Evolutionary conservation across 2,113 vertebrate genomes (phyloP).

Genomic region (Callithrix jacchus): DNA sequence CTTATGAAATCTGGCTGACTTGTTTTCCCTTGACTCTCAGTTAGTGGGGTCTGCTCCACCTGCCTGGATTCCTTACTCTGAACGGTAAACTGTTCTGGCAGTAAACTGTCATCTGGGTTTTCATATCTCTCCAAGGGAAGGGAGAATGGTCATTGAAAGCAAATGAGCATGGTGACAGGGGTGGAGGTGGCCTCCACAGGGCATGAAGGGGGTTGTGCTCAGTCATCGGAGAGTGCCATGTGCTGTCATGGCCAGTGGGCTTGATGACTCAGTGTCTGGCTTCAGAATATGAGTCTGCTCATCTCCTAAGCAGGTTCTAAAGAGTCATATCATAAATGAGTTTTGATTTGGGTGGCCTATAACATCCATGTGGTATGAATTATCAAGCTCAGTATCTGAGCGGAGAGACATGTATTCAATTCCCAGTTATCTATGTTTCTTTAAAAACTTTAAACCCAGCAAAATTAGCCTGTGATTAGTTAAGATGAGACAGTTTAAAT

Average conservation of each 20-base stretch:
- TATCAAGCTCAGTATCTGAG: rapidly evolving
- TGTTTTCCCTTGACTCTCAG: too few relatives aligned
- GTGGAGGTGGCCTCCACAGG: background rate
- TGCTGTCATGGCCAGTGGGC: background rate
- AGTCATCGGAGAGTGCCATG: background rate
- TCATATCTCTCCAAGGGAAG: background rate
- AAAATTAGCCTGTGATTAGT: background rate
- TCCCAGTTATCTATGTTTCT: background rate
- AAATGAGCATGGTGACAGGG: rapidly evolving
- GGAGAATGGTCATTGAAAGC: background rate
- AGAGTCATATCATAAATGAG: too few relatives aligned
- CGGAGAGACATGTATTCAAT: too few relatives aligned
- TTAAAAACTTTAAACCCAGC: background rate
- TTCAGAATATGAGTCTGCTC: too few relatives aligned
- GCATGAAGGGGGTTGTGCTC: too few relatives aligned
- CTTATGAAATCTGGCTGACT: background rate
- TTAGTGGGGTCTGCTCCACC: background rate
- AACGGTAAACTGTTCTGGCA: background rate
- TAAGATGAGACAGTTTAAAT: too few relatives aligned
- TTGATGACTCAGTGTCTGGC: background rate
- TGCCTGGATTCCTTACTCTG: background rate
- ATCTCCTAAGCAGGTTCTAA: rapidly evolving
- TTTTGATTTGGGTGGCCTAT: background rate
- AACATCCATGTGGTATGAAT: rapidly evolving
- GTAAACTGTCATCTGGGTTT: background rate